A percentile compares a stretch with the other conserved stretches of the same genome.
Evolutionary conservation across 2,797 vertebrate species (phyloP).

Genomic region (Argentina silus): DNA sequence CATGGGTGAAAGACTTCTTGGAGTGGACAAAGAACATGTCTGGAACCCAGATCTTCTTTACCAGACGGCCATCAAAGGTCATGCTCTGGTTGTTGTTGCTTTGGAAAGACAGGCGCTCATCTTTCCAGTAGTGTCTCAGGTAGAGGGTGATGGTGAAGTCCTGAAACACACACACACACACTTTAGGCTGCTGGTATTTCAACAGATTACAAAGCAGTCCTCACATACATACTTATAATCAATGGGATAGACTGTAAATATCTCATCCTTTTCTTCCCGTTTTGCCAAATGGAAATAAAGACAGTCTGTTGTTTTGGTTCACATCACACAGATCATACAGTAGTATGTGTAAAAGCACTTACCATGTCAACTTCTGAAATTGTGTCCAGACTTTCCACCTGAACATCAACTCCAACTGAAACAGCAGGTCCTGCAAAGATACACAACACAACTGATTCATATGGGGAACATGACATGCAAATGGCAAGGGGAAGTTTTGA

Average conservation of each 20-base stretch:
- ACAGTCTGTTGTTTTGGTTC: background rate
- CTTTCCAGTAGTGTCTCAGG: conserved; percentile 93
- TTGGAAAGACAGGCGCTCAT: conserved; percentile 86
- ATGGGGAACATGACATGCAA: background rate
- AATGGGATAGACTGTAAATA: background rate
- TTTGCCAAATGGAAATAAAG: background rate
- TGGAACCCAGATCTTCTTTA: conserved; percentile 95
- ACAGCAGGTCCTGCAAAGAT: conserved; percentile 84
- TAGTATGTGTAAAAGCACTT: conserved; percentile 27
- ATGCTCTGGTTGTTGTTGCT: conserved; percentile 93
- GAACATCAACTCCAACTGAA: conserved; percentile 92
- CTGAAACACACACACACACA: conserved; percentile 59
- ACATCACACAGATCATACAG: background rate
- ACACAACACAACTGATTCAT: background rate
- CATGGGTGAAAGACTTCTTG: conserved; percentile 92
- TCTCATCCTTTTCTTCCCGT: background rate
- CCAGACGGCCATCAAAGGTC: conserved; percentile 91
- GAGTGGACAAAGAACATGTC: conserved; percentile 97
- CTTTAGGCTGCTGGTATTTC: background rate
- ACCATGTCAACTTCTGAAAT: conserved; percentile 98
- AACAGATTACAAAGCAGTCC: background rate
- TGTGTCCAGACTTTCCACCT: conserved; percentile 93
- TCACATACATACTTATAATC: background rate
- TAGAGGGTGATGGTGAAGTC: conserved; percentile 96
- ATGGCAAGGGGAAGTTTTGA: too few relatives aligned